Percentiles rank a stretch among this genome's conserved stretches.
Evolutionary conservation across 2,888 invertebrate genomes (phyloP).

Genomic region (Dysmachus trigonus): DNA sequence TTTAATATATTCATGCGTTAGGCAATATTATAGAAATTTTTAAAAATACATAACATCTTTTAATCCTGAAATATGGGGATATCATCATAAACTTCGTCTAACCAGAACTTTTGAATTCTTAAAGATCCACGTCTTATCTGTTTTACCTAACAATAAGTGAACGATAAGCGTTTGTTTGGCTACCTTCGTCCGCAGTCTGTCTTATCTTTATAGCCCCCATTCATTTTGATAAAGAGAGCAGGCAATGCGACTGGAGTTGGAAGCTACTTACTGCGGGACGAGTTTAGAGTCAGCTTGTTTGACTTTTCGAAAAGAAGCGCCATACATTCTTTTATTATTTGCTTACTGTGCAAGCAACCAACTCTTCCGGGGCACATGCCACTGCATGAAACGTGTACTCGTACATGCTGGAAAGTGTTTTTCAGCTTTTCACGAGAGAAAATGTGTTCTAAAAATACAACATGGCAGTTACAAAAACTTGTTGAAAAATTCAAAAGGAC

Average conservation of each 20-base stretch:
- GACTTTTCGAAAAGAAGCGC: not conserved
- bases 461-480: not conserved
- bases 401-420: not conserved
- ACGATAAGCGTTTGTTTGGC: slow-evolving; percentile 2
- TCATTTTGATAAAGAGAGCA: not conserved
- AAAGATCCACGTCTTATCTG: not conserved
- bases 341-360: not conserved
- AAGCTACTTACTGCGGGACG: slow-evolving; percentile 27
- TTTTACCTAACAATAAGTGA: not conserved
- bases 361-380: not conserved
- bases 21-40: no score
- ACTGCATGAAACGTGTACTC: not conserved
- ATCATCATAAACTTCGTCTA: not conserved
- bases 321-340: slow-evolving; percentile 9
- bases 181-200: not conserved
- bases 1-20: no score
- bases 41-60: not conserved
- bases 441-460: not conserved
- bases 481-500: not conserved
- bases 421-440: not conserved
- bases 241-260: not conserved
- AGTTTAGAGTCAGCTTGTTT: not conserved
- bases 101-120: not conserved
- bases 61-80: not conserved
- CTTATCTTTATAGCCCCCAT: slow-evolving; percentile 25